These are phyloP conservation scores for Aspidiotus rigidus DNA, from an alignment of 2,888 invertebrate species.

Conservation along the genomic window DNA sequence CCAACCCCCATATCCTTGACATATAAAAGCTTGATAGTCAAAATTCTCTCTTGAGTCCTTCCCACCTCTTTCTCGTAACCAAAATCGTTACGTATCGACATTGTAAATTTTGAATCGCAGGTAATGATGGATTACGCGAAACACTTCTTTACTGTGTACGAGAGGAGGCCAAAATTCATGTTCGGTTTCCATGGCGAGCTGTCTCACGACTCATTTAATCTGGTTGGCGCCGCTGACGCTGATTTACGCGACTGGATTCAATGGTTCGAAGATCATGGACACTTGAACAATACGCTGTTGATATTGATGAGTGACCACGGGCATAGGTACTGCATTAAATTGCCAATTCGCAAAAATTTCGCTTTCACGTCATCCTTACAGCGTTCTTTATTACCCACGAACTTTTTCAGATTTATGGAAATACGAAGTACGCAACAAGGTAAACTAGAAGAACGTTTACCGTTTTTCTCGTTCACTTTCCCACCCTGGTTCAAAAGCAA, in stretches of 20 bases:
- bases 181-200: slow-evolving; percentile 84
- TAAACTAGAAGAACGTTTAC: slow-evolving; percentile 81
- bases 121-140: slow-evolving; percentile 48
- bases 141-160: slow-evolving; percentile 53
- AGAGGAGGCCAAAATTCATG: slow-evolving; percentile 62
- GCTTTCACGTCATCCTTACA: no score
- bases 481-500: slow-evolving; percentile 58
- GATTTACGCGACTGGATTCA: slow-evolving; percentile 60
- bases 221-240: slow-evolving; percentile 65
- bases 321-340: slow-evolving; percentile 51
- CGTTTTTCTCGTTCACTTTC: slow-evolving; percentile 71
- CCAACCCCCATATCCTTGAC: no score
- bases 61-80: background rate
- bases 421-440: slow-evolving; percentile 81
- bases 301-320: slow-evolving; percentile 93
- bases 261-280: slow-evolving; percentile 51
- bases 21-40: no score
- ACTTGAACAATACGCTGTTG: slow-evolving; percentile 69
- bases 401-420: slow-evolving; percentile 58
- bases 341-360: no score
- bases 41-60: no score
- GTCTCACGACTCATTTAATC: slow-evolving; percentile 76
- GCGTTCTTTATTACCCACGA: no score
- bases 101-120: slow-evolving; percentile 39
- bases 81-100: background rate